These are phyloP conservation scores for Leptonema lineaticorne DNA, from an alignment of 1,140 invertebrate species.

Conservation along the genomic window DNA sequence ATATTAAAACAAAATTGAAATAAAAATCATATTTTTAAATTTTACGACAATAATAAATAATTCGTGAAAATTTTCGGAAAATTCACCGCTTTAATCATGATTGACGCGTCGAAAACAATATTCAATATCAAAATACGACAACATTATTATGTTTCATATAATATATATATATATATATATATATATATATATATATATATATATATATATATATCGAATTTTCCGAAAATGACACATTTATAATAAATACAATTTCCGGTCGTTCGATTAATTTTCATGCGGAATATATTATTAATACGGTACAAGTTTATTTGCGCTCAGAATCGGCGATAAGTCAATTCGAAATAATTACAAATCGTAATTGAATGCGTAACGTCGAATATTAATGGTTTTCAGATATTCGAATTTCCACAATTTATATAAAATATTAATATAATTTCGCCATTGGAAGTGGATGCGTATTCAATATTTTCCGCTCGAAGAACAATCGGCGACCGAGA, in stretches of 20 bases:
- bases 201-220: not conserved
- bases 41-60: too few species aligned
- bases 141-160: not conserved
- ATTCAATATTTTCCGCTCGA: too few species aligned
- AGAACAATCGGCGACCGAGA: too few species aligned
- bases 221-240: not conserved
- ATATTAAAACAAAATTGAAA: too few species aligned
- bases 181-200: not conserved
- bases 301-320: not conserved
- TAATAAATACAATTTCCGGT: not conserved
- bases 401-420: too few species aligned
- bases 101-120: too few species aligned
- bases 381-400: not conserved
- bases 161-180: not conserved
- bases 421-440: too few species aligned
- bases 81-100: too few species aligned
- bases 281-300: slow-evolving; percentile 17
- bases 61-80: too few species aligned
- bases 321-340: slow-evolving; percentile 14
- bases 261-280: not conserved
- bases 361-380: not conserved
- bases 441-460: too few species aligned
- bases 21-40: too few species aligned
- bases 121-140: too few species aligned
- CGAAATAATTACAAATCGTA: slow-evolving; percentile 2